These are phyloP conservation scores for Illadopsis cleaveri DNA, from an alignment of 2,113 vertebrate species.

Conservation along the genomic window DNA sequence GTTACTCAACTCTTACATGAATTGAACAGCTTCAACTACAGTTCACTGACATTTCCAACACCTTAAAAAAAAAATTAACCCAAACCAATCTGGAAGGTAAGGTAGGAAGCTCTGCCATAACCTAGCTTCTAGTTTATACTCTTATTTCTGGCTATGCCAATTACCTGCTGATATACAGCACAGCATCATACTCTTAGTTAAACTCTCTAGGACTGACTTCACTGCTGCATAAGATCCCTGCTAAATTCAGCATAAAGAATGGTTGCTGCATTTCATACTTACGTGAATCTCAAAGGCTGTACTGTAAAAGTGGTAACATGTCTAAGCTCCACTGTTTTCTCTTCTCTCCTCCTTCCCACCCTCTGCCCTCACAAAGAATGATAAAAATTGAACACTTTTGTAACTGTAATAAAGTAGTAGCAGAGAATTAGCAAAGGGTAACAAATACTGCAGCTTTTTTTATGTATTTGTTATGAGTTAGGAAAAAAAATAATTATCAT, in stretches of 20 bases:
- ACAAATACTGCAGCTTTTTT: background rate
- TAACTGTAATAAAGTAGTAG: background rate
- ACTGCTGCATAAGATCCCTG: fast-evolving
- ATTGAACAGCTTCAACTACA: background rate
- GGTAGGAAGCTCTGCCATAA: background rate
- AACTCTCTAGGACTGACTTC: background rate
- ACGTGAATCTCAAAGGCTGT: background rate
- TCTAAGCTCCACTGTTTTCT: background rate
- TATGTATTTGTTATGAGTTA: background rate
- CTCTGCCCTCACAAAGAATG: background rate
- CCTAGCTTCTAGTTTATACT: too few species aligned
- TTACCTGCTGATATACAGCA: background rate
- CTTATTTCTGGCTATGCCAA: background rate
- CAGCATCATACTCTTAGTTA: fast-evolving
- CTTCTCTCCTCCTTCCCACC: background rate
- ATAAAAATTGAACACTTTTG: background rate
- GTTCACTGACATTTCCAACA: background rate
- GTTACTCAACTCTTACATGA: background rate
- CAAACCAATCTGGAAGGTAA: background rate
- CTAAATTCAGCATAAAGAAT: background rate
- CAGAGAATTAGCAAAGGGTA: background rate
- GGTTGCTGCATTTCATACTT: background rate
- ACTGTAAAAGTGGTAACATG: background rate
- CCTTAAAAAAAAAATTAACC: background rate
- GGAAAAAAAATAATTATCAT: background rate